Evolutionary conservation across 2,888 invertebrate species (phyloP).

Genomic region (Crioceris asparagi): DNA sequence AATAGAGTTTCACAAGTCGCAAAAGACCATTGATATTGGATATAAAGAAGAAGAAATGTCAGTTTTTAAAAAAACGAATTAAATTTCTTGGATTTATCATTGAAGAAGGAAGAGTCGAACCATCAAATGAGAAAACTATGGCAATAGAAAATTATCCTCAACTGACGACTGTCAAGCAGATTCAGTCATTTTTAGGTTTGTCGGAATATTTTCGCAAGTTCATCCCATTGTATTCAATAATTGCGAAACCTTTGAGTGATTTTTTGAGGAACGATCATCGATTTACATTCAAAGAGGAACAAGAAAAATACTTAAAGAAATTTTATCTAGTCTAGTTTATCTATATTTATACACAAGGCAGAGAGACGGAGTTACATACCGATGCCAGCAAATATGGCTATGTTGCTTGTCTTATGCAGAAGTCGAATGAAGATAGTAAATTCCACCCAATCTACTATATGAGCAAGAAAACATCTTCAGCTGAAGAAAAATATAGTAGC

Average conservation of each 20-base stretch:
- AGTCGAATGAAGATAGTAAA: slow-evolving; percentile 11
- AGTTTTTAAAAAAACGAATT: slow-evolving; percentile 23
- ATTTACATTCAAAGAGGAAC: slow-evolving; percentile 13
- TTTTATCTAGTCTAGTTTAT: slow-evolving; percentile 13
- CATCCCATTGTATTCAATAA: slow-evolving; percentile 22
- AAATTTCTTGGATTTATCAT: slow-evolving; percentile 24
- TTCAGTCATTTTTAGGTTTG: slow-evolving; percentile 28
- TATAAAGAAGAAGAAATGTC: slow-evolving; percentile 30
- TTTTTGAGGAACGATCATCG: slow-evolving; percentile 18
- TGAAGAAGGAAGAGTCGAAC: slow-evolving; percentile 21
- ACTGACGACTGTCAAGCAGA: slow-evolving; percentile 21
- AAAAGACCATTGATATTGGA: slow-evolving; percentile 10
- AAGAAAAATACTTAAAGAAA: slow-evolving; percentile 10
- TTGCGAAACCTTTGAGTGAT: slow-evolving; percentile 28
- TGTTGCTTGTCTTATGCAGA: slow-evolving; percentile 16
- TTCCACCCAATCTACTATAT: slow-evolving; percentile 21
- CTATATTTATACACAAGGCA: slow-evolving; percentile 13
- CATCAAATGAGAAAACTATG: slow-evolving; percentile 21
- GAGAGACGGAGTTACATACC: slow-evolving; percentile 15
- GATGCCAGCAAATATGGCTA: slow-evolving; percentile 17
- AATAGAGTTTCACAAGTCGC: too few species aligned
- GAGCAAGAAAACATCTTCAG: slow-evolving; percentile 21
- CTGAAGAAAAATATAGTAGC: slow-evolving; percentile 25
- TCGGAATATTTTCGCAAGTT: slow-evolving; percentile 30
- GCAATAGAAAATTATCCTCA: slow-evolving; percentile 23